Evolutionary conservation across 1,140 invertebrate species (phyloP).

Genomic region (Ostrea edulis): DNA sequence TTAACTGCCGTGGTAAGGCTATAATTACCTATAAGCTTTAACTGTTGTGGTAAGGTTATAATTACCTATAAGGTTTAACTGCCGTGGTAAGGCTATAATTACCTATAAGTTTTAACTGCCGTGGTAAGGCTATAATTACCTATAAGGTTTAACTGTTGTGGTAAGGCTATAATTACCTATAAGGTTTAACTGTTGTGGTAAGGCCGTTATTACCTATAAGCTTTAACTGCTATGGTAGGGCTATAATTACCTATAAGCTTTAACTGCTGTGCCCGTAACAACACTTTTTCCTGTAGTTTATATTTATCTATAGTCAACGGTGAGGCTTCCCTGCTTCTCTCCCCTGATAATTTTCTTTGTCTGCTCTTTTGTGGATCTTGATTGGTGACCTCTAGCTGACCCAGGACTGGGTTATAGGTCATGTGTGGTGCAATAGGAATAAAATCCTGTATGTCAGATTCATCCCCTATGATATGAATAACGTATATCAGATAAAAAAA

Average conservation of each 20-base stretch:
- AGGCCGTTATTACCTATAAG: slow-evolving; percentile 40
- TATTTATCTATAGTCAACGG: not conserved
- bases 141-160: too few species aligned
- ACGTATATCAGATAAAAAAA: too few species aligned
- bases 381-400: slow-evolving; percentile 62
- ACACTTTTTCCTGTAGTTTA: slow-evolving; percentile 6
- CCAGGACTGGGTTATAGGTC: slow-evolving; percentile 62
- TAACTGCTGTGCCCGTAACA: slow-evolving; percentile 39
- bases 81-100: too few species aligned
- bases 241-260: slow-evolving; percentile 28
- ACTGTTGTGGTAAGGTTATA: too few species aligned
- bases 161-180: too few species aligned
- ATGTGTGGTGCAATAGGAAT: slow-evolving; percentile 69
- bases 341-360: slow-evolving; percentile 6
- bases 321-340: slow-evolving; percentile 29
- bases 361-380: slow-evolving; percentile 44
- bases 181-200: too few species aligned
- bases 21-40: too few species aligned
- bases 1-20: too few species aligned
- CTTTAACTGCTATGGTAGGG: too few species aligned
- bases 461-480: slow-evolving; percentile 53
- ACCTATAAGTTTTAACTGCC: too few species aligned
- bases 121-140: too few species aligned
- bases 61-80: too few species aligned
- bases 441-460: slow-evolving; percentile 62